A percentile compares a stretch with the other conserved stretches of the same genome.
phyloP scores from a whole-genome alignment of 2,113 vertebrate species.

The Chaetodon auriga region DNA sequence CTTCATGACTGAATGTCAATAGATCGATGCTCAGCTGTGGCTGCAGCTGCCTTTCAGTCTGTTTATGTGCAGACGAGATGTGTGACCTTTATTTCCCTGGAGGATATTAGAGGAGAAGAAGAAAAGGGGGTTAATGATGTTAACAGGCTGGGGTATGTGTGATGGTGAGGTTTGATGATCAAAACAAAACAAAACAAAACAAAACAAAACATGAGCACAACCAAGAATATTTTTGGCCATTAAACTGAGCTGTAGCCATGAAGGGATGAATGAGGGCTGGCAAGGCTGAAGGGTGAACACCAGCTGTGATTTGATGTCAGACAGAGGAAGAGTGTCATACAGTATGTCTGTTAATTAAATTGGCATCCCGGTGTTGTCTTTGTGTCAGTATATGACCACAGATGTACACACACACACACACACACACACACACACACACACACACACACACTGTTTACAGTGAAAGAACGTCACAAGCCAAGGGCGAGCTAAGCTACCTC shows the following conservation, averaged over 20 bases:
- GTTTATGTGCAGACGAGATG: constrained; percentile 1
- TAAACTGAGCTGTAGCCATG: not conserved
- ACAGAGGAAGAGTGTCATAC: constrained; percentile 1
- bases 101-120: not conserved
- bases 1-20: not conserved
- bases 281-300: not conserved
- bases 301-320: not conserved
- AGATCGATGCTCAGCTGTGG: not conserved
- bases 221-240: not conserved
- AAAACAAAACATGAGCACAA: not conserved
- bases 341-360: constrained; percentile 2
- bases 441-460: not conserved
- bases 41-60: not conserved
- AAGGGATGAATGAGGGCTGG: not conserved
- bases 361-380: not conserved
- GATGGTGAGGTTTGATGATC: not conserved
- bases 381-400: constrained; percentile 4
- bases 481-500: constrained; percentile 3
- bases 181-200: not conserved
- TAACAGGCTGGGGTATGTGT: not conserved
- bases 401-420: not conserved
- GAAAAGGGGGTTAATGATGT: not conserved
- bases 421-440: not conserved
- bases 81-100: constrained; percentile 25
- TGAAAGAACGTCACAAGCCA: constrained; percentile 3